phyloP scores from a whole-genome alignment of 2,888 invertebrate genomes.

The Chrysina gloriosa region DNA sequence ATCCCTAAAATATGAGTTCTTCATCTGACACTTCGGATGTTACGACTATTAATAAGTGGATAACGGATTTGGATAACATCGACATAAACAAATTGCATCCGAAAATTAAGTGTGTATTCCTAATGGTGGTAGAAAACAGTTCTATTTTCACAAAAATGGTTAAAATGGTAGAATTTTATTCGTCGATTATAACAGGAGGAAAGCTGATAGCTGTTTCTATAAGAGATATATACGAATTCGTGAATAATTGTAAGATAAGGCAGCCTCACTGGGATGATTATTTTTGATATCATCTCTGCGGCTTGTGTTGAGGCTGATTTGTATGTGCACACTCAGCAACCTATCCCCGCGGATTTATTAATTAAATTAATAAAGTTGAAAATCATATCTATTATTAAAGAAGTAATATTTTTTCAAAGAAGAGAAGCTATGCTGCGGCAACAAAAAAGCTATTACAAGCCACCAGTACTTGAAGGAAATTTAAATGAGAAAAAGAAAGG shows the following conservation, averaged over 20 bases:
- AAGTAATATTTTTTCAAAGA: conserved; percentile 26
- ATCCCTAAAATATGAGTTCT: not conserved
- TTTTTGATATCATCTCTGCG: conserved; percentile 1
- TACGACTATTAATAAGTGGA: conserved; percentile 34
- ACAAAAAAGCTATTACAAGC: conserved; percentile 25
- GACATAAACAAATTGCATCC: conserved; percentile 33
- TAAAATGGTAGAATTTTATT: conserved; percentile 33
- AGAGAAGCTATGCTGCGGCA: not conserved
- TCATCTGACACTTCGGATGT: not conserved
- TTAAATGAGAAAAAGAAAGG: conserved; percentile 1
- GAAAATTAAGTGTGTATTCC: conserved; percentile 32
- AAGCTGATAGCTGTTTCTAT: conserved; percentile 4
- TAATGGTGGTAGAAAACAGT: conserved; percentile 38
- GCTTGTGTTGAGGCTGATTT: conserved; percentile 33
- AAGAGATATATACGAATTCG: conserved; percentile 24
- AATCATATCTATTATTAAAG: conserved; percentile 28
- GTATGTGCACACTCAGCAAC: conserved; percentile 20
- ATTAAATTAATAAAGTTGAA: conserved; percentile 39
- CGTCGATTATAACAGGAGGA: conserved; percentile 11
- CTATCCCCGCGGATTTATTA: conserved; percentile 37
- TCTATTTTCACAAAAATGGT: conserved; percentile 22
- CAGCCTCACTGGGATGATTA: conserved; percentile 13
- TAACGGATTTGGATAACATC: conserved; percentile 21
- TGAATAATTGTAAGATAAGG: not conserved
- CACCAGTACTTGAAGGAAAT: not conserved